Evolutionary conservation across 2,113 vertebrate species (phyloP), one percentile per base, ranked within the genome.

Genomic region (Motacilla tschutschensis): DNA sequence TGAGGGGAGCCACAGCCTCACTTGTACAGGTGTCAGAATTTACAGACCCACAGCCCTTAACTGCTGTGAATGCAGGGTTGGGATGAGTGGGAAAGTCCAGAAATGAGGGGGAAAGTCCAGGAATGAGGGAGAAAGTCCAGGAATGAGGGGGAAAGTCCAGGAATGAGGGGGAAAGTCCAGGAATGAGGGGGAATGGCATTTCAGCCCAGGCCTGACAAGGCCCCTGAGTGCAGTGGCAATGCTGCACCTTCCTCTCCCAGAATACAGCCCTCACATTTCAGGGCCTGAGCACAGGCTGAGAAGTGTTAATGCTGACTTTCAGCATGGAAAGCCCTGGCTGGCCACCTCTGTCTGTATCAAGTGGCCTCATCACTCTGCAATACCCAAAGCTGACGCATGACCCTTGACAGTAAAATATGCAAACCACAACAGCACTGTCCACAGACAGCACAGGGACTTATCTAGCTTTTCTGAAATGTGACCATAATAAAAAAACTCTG

Each of bases 321-420:
- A 80, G 80, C 87, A 64, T 33, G 62, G 85, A 70, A 71, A 77
- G 64, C 62, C 86, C 92, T 92, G 84, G 88, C 92, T 79, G 87
- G 41, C 35, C 89, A 91, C 78, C 88, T 79, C 64, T 72, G 87
- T 38, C 83, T 70, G 78, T 22, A 62, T 54, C 86, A 51, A 77
- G 88, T 79, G 86, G 63, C 81, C 70, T 67, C 84, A 86, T 79
- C 72, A 14, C 55, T 59, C 53, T 86, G 84, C 59, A 84, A 79
- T 18, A 79, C 3, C 65, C 80, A 67, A 60, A 85, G 86, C 53
- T 60, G 81, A 48, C 29, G 83, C 9, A 0, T 14, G 59, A 86
- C 67, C 73, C 78, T 17, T 66, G 81, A 67, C 75, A 86, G 46
- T 15, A n/a, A 12, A 54, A 63, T 12, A n/a, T 17, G 38, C 65